These are phyloP conservation scores for Psophia crepitans DNA, from an alignment of 2,113 vertebrate genomes.

Conservation along the genomic window DNA sequence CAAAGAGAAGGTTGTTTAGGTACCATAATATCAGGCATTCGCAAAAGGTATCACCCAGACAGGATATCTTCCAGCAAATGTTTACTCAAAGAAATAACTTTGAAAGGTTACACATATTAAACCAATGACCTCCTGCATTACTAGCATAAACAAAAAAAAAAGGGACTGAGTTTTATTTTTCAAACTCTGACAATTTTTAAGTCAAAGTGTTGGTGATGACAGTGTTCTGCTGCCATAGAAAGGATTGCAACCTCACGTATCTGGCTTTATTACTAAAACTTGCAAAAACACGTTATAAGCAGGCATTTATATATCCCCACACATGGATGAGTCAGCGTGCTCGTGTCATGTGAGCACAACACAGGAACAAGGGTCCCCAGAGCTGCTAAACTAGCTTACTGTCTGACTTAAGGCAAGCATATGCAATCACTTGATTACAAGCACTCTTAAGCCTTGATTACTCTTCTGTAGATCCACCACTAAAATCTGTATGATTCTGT, in stretches of 20 bases:
- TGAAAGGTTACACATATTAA: constrained; percentile 4
- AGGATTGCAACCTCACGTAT: not conserved
- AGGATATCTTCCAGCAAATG: constrained; percentile 16
- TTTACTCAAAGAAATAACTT: constrained; percentile 46
- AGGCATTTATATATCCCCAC: constrained; percentile 28
- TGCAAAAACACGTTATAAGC: constrained; percentile 38
- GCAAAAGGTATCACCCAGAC: constrained; percentile 7
- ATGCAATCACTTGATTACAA: constrained; percentile 30
- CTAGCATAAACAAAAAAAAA: not conserved
- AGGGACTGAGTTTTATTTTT: not conserved
- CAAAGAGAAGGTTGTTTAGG: not conserved
- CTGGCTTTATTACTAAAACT: constrained; percentile 26
- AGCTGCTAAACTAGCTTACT: constrained; percentile 24
- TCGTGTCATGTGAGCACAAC: constrained; percentile 2
- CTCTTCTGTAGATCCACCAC: not conserved
- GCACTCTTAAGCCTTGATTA: not conserved
- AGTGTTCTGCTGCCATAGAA: not conserved
- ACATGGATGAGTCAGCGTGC: not conserved
- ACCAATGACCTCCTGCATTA: not conserved
- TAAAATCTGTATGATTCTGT: not conserved
- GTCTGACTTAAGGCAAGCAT: constrained; percentile 12
- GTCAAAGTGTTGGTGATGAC: not conserved
- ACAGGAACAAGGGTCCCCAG: constrained; percentile 10
- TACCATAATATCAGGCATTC: not conserved
- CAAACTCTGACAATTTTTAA: not conserved